Evolutionary conservation across 1,140 invertebrate genomes (phyloP).

Genomic region (fruit fly (Drosophila melanogaster)): Release_6_plus_ISO1_MT NT_037436.4:14905001-14905500

Average conservation of each 20-base stretch:
- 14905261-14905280: conserved; percentile 69
- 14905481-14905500: conserved; percentile 25
- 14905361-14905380: conserved; percentile 74
- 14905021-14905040: conserved; percentile 15
- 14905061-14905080: conserved; percentile 71
- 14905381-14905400: conserved; percentile 39
- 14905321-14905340: not conserved
- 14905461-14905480: conserved; percentile 38
- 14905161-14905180: conserved; percentile 52
- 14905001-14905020: conserved; percentile 29
- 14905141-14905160: conserved; percentile 51
- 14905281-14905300: conserved; percentile 20
- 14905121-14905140: conserved; percentile 12
- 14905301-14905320: conserved; percentile 4
- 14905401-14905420: conserved; percentile 11
- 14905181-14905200: conserved; percentile 61
- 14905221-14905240: conserved; percentile 73
- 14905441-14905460: conserved; percentile 41
- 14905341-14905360: conserved; percentile 52
- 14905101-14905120: conserved; percentile 65
- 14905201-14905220: conserved; percentile 53
- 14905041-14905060: conserved; percentile 66
- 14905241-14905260: conserved; percentile 52
- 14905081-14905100: conserved; percentile 83
- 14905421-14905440: conserved; percentile 51